Conservation (phyloP, 92 coral and sea anemone genomes). For the Paramuricea clavata region DNA sequence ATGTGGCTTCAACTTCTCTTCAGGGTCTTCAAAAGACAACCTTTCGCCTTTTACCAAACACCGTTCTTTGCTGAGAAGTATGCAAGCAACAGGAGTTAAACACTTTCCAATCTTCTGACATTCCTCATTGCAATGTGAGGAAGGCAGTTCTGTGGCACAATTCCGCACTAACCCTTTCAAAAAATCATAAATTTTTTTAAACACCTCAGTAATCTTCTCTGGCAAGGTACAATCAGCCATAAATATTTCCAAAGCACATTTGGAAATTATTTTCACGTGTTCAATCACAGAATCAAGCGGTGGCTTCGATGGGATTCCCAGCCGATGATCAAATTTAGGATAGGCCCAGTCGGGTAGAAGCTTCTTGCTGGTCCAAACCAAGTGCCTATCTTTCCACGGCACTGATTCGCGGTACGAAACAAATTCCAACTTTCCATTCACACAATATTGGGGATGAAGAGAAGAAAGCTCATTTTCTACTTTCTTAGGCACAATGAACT, state of each 20-base stretch:
- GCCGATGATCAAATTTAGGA: too few relatives aligned
- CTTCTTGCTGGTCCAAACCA: slow-evolving; percentile 82
- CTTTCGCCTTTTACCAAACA: slow-evolving; percentile 53
- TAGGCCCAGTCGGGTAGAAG: slow-evolving; percentile 93
- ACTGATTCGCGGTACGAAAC: slow-evolving; percentile 37
- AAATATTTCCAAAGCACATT: slow-evolving; percentile 77
- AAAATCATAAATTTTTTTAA: slow-evolving; percentile 77
- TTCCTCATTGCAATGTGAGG: slow-evolving; percentile 72
- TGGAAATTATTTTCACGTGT: slow-evolving; percentile 78
- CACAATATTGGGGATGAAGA: slow-evolving; percentile 13
- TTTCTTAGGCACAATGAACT: slow-evolving; percentile 21
- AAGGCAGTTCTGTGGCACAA: slow-evolving; percentile 69
- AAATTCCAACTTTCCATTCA: not conserved
- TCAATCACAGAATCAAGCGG: slow-evolving; percentile 85
- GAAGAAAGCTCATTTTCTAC: slow-evolving; percentile 19
- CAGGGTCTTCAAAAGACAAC: not conserved
- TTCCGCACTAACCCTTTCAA: slow-evolving; percentile 70
- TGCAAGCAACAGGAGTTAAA: slow-evolving; percentile 78
- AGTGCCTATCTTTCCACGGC: slow-evolving; percentile 13
- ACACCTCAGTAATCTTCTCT: slow-evolving; percentile 87
- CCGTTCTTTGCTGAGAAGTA: slow-evolving; percentile 89
- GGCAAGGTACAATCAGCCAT: slow-evolving; percentile 83
- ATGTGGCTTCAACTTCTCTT: slow-evolving; percentile 74
- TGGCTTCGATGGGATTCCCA: slow-evolving; percentile 78
- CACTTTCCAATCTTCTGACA: slow-evolving; percentile 84